phyloP scores from a whole-genome alignment of 2,888 invertebrate species.

The Agonopterix heracliana region DNA sequence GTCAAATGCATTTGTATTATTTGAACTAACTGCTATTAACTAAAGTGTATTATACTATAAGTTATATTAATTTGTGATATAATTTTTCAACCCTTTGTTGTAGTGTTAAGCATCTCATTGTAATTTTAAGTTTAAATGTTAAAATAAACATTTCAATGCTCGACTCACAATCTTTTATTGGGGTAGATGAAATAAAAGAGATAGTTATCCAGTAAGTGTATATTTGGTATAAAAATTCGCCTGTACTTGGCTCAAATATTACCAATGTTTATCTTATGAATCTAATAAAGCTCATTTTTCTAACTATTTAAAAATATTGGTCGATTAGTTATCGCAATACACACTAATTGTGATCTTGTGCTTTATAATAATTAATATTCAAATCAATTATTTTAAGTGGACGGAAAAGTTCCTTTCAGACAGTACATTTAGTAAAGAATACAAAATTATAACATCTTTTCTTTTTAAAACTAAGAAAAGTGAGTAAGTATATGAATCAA shows the following conservation, averaged over 20 bases:
- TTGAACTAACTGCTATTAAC: no score
- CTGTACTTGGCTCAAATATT: conserved; percentile 47
- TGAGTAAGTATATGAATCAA: no score
- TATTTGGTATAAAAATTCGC: conserved; percentile 71
- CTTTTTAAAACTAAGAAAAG: no score
- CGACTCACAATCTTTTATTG: conserved; percentile 16
- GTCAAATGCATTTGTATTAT: no score
- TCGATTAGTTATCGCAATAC: conserved; percentile 12
- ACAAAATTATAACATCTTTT: no score
- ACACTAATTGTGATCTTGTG: not conserved
- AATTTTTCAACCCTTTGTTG: conserved; percentile 7
- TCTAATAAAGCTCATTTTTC: conserved; percentile 62
- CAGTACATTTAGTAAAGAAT: no score
- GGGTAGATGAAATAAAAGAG: conserved; percentile 14
- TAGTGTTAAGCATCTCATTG: conserved; percentile 4
- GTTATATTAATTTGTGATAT: conserved; percentile 16
- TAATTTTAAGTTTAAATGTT: conserved; percentile 17
- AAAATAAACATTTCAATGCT: conserved; percentile 54
- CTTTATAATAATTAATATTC: not conserved
- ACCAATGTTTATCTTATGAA: conserved; percentile 26
- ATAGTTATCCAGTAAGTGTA: conserved; percentile 32
- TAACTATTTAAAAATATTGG: conserved; percentile 30
- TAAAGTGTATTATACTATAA: no score
- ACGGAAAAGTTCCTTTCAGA: no score
- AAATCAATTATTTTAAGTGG: no score